These are phyloP conservation scores for Epinephelus awoara DNA, from an alignment of 2,797 vertebrate genomes.

Conservation along the genomic window DNA sequence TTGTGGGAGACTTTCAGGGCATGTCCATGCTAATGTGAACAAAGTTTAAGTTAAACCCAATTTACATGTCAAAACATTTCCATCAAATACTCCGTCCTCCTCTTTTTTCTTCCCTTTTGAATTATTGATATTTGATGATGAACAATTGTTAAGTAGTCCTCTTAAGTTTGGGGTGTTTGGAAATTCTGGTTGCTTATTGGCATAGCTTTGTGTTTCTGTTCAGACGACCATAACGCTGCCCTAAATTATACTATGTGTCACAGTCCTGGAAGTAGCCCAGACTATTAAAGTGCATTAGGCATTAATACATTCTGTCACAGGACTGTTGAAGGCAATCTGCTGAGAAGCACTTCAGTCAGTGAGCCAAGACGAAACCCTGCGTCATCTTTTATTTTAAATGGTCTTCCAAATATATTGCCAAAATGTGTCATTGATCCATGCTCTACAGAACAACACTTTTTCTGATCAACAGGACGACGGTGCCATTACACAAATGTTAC, in stretches of 20 bases:
- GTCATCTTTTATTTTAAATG: neutral
- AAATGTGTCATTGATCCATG: neutral
- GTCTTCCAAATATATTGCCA: neutral
- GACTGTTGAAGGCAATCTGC: neutral
- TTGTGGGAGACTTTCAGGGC: slow-evolving; percentile 16
- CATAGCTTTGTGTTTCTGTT: neutral
- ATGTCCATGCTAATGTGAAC: neutral
- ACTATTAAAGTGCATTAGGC: neutral
- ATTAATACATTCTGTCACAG: neutral
- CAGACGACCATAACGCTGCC: neutral
- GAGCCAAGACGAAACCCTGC: neutral
- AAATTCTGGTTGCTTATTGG: neutral
- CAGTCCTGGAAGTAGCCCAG: neutral
- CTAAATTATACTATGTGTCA: neutral
- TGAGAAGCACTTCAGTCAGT: neutral
- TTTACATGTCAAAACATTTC: neutral
- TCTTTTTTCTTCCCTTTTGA: neutral
- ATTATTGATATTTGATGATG: neutral
- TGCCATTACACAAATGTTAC: too few species aligned
- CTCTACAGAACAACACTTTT: neutral
- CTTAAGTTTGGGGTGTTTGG: neutral
- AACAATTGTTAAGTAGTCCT: neutral
- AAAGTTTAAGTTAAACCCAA: neutral
- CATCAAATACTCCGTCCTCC: neutral
- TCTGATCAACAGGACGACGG: neutral